These are phyloP conservation scores for Spea bombifrons DNA, from an alignment of 2,113 vertebrate genomes.

Conservation along the genomic window DNA sequence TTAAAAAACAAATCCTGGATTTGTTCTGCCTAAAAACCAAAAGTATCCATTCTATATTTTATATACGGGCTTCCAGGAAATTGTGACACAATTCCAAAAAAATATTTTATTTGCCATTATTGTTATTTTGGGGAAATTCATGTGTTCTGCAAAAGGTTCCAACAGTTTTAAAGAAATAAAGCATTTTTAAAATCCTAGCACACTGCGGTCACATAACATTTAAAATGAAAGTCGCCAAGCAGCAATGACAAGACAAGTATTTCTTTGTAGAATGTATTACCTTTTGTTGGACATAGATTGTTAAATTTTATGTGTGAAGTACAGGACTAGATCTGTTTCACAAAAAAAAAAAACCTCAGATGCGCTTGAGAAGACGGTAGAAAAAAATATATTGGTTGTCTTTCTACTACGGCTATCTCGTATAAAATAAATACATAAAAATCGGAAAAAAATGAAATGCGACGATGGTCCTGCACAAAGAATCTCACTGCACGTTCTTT, in stretches of 20 bases:
- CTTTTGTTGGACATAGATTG: slow-evolving; percentile 44
- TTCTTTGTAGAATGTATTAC: slow-evolving; percentile 42
- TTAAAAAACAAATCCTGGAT: no score
- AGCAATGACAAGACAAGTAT: slow-evolving; percentile 43
- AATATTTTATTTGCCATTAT: no score
- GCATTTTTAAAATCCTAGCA: slow-evolving; percentile 22
- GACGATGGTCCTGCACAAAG: neutral
- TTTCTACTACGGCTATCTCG: slow-evolving; percentile 21
- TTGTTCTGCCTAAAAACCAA: no score
- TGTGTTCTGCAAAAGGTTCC: no score
- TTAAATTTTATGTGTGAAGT: slow-evolving; percentile 43
- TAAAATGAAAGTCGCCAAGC: slow-evolving; percentile 37
- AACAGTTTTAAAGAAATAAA: neutral
- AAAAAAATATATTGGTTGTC: slow-evolving; percentile 35
- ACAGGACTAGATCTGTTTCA: slow-evolving; percentile 24
- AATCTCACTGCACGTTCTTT: no score
- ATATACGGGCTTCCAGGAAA: no score
- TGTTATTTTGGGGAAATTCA: no score
- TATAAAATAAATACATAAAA: slow-evolving; percentile 37
- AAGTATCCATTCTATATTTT: no score
- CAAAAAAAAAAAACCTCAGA: neutral
- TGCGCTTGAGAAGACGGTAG: neutral
- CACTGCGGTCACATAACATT: slow-evolving; percentile 37
- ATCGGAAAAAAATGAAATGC: slow-evolving; percentile 8
- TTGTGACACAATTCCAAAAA: no score